These are phyloP conservation scores for Melanogrammus aeglefinus DNA, from an alignment of 2,797 vertebrate genomes.

Conservation along the genomic window DNA sequence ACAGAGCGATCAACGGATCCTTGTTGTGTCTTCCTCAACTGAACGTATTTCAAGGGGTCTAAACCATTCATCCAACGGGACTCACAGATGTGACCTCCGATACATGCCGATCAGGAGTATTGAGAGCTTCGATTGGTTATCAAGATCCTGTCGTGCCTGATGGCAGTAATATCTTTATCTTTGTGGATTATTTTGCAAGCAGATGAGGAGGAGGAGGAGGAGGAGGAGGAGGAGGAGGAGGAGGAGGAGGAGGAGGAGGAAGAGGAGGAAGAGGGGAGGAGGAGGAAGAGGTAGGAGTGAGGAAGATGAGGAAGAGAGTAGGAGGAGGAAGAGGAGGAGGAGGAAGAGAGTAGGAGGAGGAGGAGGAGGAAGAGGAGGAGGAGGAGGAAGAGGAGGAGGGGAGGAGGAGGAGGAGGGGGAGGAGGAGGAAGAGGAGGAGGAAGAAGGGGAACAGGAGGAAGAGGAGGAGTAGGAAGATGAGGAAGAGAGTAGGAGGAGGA, in stretches of 20 bases:
- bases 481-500: not conserved
- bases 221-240: not conserved
- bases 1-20: conserved; percentile 25
- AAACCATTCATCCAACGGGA: not conserved
- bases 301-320: no score
- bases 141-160: not conserved
- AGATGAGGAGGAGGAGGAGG: not conserved
- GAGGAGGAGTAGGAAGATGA: not conserved
- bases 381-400: not conserved
- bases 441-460: no score
- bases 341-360: no score
- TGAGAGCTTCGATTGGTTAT: not conserved
- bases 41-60: not conserved
- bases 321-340: no score
- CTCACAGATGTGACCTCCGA: no score
- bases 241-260: no score
- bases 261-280: no score
- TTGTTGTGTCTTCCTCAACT: not conserved
- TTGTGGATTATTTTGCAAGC: no score
- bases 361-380: not conserved
- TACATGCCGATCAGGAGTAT: no score
- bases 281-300: no score
- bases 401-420: no score
- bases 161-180: not conserved
- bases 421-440: no score